Percentiles rank a stretch among this genome's conserved stretches.
Conservation (phyloP, 2,113 vertebrate genomes). For the Phylloscopus trochiloides region DNA sequence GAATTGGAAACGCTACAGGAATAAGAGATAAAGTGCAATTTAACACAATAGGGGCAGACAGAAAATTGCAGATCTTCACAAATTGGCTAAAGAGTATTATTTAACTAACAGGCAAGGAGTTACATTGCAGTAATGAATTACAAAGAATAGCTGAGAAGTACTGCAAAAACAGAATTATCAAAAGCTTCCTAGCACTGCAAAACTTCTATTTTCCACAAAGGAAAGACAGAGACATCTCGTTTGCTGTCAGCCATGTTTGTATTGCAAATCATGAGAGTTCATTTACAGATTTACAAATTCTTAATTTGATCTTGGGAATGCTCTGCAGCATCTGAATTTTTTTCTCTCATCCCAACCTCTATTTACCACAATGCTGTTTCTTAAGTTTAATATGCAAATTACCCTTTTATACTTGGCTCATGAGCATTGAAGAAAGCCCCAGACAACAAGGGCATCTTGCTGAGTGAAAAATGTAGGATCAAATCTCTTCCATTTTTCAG, state of each 20-base stretch:
- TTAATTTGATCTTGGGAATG: not conserved
- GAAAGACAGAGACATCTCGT: not conserved
- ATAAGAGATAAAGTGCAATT: not conserved
- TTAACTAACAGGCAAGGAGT: not conserved
- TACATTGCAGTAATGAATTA: not conserved
- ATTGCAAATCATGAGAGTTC: not conserved
- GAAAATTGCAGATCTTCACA: slow-evolving; percentile 13
- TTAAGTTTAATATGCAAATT: not conserved
- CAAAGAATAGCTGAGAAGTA: not conserved
- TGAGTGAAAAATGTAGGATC: not conserved
- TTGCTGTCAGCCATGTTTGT: not conserved
- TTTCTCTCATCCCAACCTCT: not conserved
- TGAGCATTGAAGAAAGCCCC: not conserved
- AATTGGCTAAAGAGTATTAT: not conserved
- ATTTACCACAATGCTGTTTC: not conserved
- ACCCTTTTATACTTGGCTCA: not conserved
- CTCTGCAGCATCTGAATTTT: not conserved
- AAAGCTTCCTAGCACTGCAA: not conserved
- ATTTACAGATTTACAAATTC: not conserved
- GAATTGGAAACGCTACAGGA: not conserved
- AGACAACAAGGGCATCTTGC: not conserved
- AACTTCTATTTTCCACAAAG: not conserved
- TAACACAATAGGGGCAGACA: not conserved
- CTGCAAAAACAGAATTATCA: not conserved
- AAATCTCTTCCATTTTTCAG: not conserved